These are phyloP conservation scores for Leptestheria dahalacensis DNA, from an alignment of 1,140 invertebrate species.

Conservation along the genomic window DNA sequence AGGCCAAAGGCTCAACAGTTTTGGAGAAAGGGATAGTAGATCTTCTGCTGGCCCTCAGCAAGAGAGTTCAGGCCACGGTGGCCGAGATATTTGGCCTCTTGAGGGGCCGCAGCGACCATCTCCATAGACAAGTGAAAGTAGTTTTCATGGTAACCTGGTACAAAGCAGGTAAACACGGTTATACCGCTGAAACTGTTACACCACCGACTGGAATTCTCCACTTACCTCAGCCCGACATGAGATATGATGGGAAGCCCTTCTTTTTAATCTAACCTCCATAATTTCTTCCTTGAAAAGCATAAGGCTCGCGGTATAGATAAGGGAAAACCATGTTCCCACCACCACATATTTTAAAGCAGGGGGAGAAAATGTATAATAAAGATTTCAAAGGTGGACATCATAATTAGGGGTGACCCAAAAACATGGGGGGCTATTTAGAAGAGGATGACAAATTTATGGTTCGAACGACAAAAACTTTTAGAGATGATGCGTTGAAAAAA, in stretches of 20 bases:
- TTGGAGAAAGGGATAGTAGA: not conserved
- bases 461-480: too few species aligned
- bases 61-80: not conserved
- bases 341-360: too few species aligned
- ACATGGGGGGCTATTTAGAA: too few species aligned
- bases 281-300: too few species aligned
- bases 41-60: not conserved
- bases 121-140: not conserved
- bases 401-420: too few species aligned
- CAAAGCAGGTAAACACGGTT: not conserved
- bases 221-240: not conserved
- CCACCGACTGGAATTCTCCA: not conserved
- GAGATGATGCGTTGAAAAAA: too few species aligned
- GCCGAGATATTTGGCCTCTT: not conserved
- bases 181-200: not conserved
- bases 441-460: too few species aligned
- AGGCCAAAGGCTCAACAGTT: not conserved
- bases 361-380: too few species aligned
- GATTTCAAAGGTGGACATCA: too few species aligned
- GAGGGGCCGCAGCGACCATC: not conserved
- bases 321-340: too few species aligned
- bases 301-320: too few species aligned
- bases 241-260: not conserved
- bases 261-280: too few species aligned
- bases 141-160: not conserved